Evolutionary conservation across 1,140 invertebrate species (phyloP), one percentile per base, ranked within the genome.

Genomic region (Philotrypesis tridentata): DNA sequence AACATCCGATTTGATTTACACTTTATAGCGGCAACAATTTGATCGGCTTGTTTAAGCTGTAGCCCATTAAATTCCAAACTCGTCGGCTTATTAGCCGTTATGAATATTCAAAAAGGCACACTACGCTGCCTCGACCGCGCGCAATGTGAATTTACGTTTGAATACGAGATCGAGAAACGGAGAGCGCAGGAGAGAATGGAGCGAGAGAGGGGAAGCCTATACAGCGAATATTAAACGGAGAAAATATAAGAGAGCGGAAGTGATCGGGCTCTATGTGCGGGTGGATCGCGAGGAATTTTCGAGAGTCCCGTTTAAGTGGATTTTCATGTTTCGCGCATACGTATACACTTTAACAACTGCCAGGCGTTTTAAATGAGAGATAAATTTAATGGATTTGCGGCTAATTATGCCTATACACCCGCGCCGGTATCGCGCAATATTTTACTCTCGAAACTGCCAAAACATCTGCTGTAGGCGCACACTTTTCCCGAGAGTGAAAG

Each of bases 291-390:
- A 72, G 55, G 60, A 23, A 80, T 71, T 80, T 74, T 80, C 40
- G 61, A 63, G 29, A 80, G 71, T 33, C 55, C 25, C 25, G 23
- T 67, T 63, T 80, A 80, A 80, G 79, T 80, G 70, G 61, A 67
- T 80, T 73, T 80, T 73, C 79, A 48, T 80, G 79, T 80, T 80
- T 80, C 17, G n/a, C n/a, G n/a, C n/a, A n/a, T n/a, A n/a, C n/a
- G n/a, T n/a, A n/a, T n/a, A n/a, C 11, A 43, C 37, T 60, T 73
- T 80, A 65, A 40, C 43, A 61, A 31, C 21, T 60, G 37, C 29
- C 0, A 33, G 3, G 68, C 43, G n/a, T 37, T 79, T 79, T 37
- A 71, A 71, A 71, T 61, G 43, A 27, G 37, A 71, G 68, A 71
- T 79, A 79, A 71, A 79, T 63, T 21, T 80, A 80, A 73, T 73